A percentile compares a stretch with the other conserved stretches of the same genome.
phyloP scores from a whole-genome alignment of 2,113 vertebrate genomes.

The Eleginops maclovinus region DNA sequence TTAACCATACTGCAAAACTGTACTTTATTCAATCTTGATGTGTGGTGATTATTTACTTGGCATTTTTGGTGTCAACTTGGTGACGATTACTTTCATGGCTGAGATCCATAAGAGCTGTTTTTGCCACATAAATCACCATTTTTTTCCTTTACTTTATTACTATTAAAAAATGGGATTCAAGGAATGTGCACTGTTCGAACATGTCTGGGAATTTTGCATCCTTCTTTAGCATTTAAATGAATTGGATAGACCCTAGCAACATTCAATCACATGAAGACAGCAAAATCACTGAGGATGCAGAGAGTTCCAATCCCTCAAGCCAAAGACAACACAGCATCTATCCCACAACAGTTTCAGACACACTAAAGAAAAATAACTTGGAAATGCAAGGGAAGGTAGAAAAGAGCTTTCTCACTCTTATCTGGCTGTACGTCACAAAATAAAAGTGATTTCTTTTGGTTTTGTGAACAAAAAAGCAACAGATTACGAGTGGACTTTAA shows the following conservation, averaged over 20 bases:
- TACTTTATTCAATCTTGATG: conserved; percentile 13
- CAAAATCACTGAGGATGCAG: too few species aligned
- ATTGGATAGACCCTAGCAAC: background rate
- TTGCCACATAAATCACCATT: background rate
- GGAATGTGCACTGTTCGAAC: too few species aligned
- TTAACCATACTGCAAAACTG: background rate
- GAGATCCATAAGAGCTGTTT: background rate
- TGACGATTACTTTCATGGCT: too few species aligned
- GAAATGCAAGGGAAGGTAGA: background rate
- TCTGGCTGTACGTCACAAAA: background rate
- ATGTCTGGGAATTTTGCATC: background rate
- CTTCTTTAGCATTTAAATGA: background rate
- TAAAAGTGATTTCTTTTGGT: background rate
- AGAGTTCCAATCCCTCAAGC: background rate
- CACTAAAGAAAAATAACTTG: background rate
- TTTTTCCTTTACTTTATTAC: background rate
- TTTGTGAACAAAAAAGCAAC: conserved; percentile 1
- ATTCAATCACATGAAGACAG: too few species aligned
- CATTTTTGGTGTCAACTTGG: background rate
- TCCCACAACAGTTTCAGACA: background rate
- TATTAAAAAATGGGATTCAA: background rate
- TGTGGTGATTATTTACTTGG: background rate
- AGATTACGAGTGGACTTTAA: background rate
- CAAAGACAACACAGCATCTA: background rate
- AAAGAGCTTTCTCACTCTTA: background rate